phyloP scores from a whole-genome alignment of 2,113 vertebrate species.

The Carlito syrichta region DNA sequence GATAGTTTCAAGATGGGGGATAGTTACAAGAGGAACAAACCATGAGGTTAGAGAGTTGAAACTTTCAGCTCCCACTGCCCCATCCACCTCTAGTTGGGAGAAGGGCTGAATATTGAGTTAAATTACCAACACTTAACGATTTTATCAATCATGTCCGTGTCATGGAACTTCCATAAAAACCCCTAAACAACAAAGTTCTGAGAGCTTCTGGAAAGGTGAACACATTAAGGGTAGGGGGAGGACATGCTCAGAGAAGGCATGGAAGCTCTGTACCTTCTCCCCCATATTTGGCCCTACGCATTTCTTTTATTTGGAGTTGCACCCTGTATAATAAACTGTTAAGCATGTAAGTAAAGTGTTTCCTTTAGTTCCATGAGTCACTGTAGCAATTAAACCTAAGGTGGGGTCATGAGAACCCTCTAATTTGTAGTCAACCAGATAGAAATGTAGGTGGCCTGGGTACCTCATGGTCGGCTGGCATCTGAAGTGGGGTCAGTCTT shows the following conservation, averaged over 20 bases:
- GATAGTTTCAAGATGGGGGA: too few relatives aligned
- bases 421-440: not conserved
- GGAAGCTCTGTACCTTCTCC: not conserved
- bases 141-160: not conserved
- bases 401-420: not conserved
- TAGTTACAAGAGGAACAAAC: too few relatives aligned
- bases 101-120: not conserved
- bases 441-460: not conserved
- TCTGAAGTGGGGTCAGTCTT: not conserved
- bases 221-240: not conserved
- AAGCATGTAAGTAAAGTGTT: not conserved
- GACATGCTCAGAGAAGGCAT: not conserved
- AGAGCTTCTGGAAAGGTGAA: not conserved
- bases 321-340: not conserved
- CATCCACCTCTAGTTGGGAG: too few relatives aligned
- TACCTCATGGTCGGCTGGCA: not conserved
- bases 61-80: too few relatives aligned
- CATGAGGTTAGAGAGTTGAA: too few relatives aligned
- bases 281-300: not conserved
- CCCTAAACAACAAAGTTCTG: not conserved
- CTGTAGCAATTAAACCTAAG: not conserved
- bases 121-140: not conserved
- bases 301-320: not conserved
- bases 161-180: not conserved
- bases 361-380: not conserved